Evolutionary conservation across 2,113 vertebrate species (phyloP).

Genomic region (Pluvialis apricaria): DNA sequence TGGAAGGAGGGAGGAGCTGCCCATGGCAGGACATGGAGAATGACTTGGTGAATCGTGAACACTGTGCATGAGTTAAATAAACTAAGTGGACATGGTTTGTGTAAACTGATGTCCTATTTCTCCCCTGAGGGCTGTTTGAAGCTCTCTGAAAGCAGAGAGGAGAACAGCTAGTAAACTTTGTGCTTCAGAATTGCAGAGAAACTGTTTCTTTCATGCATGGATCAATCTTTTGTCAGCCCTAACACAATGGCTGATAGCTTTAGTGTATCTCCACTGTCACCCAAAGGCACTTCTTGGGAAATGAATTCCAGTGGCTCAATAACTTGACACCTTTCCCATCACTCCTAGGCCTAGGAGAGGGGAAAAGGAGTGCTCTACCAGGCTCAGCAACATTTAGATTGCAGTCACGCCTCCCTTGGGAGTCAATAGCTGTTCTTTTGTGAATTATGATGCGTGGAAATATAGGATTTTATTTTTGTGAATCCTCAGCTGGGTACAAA

Average conservation of each 20-base stretch:
- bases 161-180: background rate
- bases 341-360: background rate
- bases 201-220: background rate
- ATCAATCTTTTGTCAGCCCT: background rate
- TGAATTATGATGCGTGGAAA: background rate
- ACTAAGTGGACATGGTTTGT: background rate
- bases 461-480: background rate
- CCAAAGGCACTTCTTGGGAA: background rate
- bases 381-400: background rate
- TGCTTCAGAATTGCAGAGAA: slow-evolving; percentile 2
- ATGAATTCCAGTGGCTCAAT: background rate
- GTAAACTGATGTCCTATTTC: background rate
- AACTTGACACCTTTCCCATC: background rate
- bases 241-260: background rate
- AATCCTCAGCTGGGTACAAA: background rate
- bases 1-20: background rate
- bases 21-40: background rate
- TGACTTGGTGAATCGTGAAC: background rate
- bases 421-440: background rate
- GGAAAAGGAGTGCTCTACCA: background rate
- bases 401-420: background rate
- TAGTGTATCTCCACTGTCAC: background rate
- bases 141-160: background rate
- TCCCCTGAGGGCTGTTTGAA: background rate
- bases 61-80: background rate